These are phyloP conservation scores for Callipepla squamata DNA, from an alignment of 2,113 vertebrate species.

Conservation along the genomic window DNA sequence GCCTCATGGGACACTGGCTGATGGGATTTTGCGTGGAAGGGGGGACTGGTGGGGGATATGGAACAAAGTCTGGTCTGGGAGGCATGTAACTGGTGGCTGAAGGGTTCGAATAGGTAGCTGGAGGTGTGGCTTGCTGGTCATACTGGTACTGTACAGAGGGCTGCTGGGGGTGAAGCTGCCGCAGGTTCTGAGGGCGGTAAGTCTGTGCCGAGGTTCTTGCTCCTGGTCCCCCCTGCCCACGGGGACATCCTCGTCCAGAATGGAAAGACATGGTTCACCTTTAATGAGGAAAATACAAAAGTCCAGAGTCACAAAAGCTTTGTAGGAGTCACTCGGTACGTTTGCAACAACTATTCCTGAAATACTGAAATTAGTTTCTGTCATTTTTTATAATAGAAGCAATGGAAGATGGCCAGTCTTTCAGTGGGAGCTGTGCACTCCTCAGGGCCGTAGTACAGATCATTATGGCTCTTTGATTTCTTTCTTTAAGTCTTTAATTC, in stretches of 20 bases:
- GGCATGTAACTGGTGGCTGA: conserved; percentile 81
- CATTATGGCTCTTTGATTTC: not conserved
- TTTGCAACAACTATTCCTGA: not conserved
- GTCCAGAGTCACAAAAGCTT: not conserved
- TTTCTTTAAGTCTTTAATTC: not conserved
- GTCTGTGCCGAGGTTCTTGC: conserved; percentile 82
- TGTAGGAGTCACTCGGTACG: not conserved
- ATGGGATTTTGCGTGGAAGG: conserved; percentile 80
- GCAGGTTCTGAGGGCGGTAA: conserved; percentile 84
- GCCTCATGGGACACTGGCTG: conserved; percentile 84
- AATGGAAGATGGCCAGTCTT: fast-evolving
- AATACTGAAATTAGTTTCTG: not conserved
- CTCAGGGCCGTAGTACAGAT: not conserved
- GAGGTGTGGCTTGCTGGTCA: conserved; percentile 81
- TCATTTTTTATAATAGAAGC: not conserved
- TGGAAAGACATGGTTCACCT: conserved; percentile 91
- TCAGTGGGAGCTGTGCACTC: not conserved
- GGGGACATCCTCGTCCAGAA: conserved; percentile 84
- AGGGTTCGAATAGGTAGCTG: conserved; percentile 82
- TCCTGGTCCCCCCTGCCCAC: conserved; percentile 82
- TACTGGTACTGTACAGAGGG: conserved; percentile 86
- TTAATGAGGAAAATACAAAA: not conserved
- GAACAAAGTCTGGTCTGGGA: conserved; percentile 87
- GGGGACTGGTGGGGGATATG: conserved; percentile 86
- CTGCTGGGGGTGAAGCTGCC: conserved; percentile 84